Base-by-base conservation (phyloP, 2,888 invertebrate genomes). In the Pachliopta kotzebuea region DNA sequence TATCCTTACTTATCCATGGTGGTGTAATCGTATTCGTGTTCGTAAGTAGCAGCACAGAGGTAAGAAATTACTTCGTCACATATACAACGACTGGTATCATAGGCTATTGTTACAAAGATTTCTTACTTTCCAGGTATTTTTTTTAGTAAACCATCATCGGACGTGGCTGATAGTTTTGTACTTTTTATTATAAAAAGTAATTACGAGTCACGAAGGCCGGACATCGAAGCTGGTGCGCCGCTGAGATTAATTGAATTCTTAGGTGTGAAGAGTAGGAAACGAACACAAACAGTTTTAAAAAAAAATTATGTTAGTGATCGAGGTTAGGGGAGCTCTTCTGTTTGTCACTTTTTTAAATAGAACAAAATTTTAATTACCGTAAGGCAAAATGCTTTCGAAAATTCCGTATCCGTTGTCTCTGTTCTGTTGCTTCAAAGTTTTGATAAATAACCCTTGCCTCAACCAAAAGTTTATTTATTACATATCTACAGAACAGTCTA, bases 181-280 rank as follows among this genome's bases (percentile, higher is more conserved):
- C 73, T 80, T 79, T 76, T 83, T 84, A 77, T 83, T 72, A 83
- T 72, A 85, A 87, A 87, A 88, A 85, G 84, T 85, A 85, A 88
- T 88, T 85, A 87, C 86, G 55, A 84, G 87, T 87, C 90, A 89
- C 88, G 89, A 88, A 80, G 81, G 80, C 76, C 73, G 78, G 79
- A 72, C 79, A 77, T 78, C 79, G 79, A 73, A 76, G 80, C 84
- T 83, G 82, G 82, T 81, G 83, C 78, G 70, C 45, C 74, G 76
- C 72, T 68, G 74, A 84, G 84, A 86, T 88, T 89, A 90, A 90
- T 90, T 90, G 89, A 90, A 90, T 90, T 88, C 87, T 86, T 85
- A 86, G 86, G 87, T 88, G 87, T 85, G 84, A 89, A 88, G 80
- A 81, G 81, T 78, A 76, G 77, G 68, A 58, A 58, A 65, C 24